Evolutionary conservation across 1,140 invertebrate genomes (phyloP).

Genomic region (Cheumatopsyche charites): DNA sequence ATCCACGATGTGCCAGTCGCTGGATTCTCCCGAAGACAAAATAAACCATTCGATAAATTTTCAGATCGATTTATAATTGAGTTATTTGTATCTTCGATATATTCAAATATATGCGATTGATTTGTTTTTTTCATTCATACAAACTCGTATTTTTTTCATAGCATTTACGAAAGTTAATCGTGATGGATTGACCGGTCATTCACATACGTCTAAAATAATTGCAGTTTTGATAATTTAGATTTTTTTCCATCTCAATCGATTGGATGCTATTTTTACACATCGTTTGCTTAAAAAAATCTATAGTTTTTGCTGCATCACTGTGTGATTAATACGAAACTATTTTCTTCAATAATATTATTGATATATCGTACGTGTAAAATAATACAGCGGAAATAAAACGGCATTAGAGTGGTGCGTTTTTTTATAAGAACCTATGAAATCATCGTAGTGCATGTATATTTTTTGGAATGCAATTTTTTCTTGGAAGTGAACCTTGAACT

Average conservation of each 20-base stretch:
- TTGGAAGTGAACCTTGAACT: conserved; percentile 1
- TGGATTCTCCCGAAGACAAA: too few relatives aligned
- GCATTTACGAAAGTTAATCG: neutral
- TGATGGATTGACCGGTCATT: conserved; percentile 19
- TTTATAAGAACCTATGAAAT: neutral
- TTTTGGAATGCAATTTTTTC: neutral
- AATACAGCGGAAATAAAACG: neutral
- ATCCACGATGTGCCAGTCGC: too few relatives aligned
- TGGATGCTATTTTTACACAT: neutral
- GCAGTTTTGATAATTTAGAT: conserved; percentile 10
- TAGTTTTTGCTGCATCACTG: neutral
- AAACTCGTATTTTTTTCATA: too few relatives aligned
- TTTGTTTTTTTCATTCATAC: too few relatives aligned
- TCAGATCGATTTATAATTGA: too few relatives aligned
- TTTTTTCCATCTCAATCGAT: neutral
- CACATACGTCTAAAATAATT: conserved; percentile 1
- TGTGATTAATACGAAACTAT: too few relatives aligned
- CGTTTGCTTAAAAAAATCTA: neutral
- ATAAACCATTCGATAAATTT: too few relatives aligned
- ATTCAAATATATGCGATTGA: too few relatives aligned
- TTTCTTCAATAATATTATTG: too few relatives aligned
- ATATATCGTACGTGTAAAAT: too few relatives aligned
- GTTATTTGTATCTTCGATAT: too few relatives aligned
- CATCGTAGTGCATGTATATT: conserved; percentile 1
- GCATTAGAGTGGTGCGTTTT: neutral